phyloP scores from a whole-genome alignment of 2,113 vertebrate genomes.

The Heloderma charlesbogerti region DNA sequence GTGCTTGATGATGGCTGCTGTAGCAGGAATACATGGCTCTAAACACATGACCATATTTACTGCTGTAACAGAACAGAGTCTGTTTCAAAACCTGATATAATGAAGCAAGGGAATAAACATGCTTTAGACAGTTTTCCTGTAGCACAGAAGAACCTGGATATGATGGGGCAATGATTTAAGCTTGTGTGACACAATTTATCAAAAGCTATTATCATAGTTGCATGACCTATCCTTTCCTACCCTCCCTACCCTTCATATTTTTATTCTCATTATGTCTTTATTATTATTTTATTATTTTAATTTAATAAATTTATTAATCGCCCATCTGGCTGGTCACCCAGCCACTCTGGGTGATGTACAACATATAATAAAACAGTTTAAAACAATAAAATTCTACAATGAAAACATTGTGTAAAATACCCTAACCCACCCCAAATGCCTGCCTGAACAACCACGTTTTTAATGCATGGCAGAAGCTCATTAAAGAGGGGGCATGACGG shows the following conservation, averaged over 20 bases:
- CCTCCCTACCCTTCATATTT: background rate
- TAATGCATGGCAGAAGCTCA: too few species aligned
- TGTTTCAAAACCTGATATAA: background rate
- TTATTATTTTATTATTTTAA: too few species aligned
- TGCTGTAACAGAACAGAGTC: background rate
- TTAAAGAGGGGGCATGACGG: too few species aligned
- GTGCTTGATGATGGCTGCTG: background rate
- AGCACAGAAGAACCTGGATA: background rate
- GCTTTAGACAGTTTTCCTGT: background rate
- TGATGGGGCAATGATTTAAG: background rate
- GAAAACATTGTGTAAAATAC: too few species aligned
- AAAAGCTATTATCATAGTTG: background rate
- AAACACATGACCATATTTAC: background rate
- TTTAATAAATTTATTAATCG: too few species aligned
- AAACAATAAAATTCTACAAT: too few species aligned
- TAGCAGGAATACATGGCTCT: background rate
- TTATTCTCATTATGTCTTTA: background rate
- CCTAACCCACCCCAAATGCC: too few species aligned
- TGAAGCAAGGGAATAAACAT: background rate
- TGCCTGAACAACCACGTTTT: too few species aligned
- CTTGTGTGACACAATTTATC: background rate
- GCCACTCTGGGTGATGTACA: too few species aligned
- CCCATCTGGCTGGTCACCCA: too few species aligned
- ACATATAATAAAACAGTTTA: too few species aligned
- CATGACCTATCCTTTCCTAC: background rate